Conservation (phyloP, 2,113 vertebrate genomes). For the Gallinago media region DNA sequence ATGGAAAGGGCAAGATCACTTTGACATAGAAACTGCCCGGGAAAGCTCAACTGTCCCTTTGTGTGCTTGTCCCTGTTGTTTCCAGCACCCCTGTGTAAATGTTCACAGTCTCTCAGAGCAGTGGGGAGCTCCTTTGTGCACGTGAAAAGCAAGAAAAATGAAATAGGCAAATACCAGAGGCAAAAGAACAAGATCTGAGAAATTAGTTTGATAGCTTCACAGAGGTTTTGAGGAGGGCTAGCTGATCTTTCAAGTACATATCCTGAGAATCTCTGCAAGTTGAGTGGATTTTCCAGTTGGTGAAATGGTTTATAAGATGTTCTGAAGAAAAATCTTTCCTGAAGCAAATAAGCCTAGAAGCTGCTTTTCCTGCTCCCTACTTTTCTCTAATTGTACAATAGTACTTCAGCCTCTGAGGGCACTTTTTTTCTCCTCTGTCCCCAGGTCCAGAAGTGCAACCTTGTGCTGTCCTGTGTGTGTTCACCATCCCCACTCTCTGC, state of each 20-base stretch:
- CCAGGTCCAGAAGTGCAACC: neutral
- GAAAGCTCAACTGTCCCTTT: neutral
- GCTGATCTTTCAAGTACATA: neutral
- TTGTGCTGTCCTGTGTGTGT: neutral
- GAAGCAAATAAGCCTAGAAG: neutral
- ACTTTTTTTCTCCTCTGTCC: neutral
- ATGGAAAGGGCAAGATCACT: neutral
- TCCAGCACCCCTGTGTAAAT: neutral
- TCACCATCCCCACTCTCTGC: neutral
- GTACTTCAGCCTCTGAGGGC: neutral
- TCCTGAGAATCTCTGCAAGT: neutral
- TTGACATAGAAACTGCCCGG: neutral
- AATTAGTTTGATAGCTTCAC: neutral
- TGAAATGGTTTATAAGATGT: neutral
- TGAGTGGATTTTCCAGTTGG: neutral
- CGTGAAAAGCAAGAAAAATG: neutral
- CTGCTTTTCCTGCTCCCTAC: neutral
- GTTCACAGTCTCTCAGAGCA: neutral
- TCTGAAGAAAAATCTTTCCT: neutral
- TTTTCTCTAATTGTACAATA: neutral
- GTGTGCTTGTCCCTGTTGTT: neutral
- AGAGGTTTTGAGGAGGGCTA: neutral
- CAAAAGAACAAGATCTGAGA: neutral
- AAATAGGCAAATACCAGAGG: neutral
- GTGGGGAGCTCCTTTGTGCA: fast-evolving